These are phyloP conservation scores for Labia minor DNA, from an alignment of 2,888 invertebrate genomes.

Conservation along the genomic window DNA sequence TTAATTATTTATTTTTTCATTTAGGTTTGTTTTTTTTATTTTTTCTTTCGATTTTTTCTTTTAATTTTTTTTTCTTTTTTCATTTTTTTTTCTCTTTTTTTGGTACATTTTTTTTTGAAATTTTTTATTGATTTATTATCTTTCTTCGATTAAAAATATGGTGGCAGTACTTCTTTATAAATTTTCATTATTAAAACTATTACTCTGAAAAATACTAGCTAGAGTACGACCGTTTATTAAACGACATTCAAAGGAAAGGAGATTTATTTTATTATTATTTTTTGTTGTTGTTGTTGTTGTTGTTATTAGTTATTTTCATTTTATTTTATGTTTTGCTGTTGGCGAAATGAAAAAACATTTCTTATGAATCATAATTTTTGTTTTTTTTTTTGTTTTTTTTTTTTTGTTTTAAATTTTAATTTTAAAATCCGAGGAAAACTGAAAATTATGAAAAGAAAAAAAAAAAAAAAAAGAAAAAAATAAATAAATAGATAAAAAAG, in stretches of 20 bases:
- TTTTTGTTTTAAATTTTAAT: too few species aligned
- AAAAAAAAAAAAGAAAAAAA: too few species aligned
- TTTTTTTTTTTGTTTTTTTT: too few species aligned
- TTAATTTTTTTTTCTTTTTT: too few species aligned
- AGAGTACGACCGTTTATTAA: background rate
- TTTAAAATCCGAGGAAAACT: too few species aligned
- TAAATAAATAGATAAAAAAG: too few species aligned
- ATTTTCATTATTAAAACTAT: background rate
- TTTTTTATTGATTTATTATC: background rate
- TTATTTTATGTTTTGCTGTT: slow-evolving; percentile 18
- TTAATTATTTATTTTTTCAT: too few species aligned
- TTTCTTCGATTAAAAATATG: background rate
- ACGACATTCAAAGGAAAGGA: background rate
- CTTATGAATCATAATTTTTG: background rate
- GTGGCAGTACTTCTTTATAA: background rate
- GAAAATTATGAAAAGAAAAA: too few species aligned
- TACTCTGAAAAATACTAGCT: background rate
- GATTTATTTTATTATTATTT: background rate
- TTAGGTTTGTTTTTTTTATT: too few species aligned
- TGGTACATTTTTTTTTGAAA: background rate
- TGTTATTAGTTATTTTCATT: too few species aligned
- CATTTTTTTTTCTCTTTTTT: background rate
- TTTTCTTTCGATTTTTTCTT: too few species aligned
- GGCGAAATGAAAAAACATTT: background rate
- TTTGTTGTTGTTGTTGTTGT: too few species aligned